A percentile compares a stretch with the other conserved stretches of the same genome.
phyloP scores from a whole-genome alignment of 2,113 vertebrate species.

The Macquaria ambigua region DNA sequence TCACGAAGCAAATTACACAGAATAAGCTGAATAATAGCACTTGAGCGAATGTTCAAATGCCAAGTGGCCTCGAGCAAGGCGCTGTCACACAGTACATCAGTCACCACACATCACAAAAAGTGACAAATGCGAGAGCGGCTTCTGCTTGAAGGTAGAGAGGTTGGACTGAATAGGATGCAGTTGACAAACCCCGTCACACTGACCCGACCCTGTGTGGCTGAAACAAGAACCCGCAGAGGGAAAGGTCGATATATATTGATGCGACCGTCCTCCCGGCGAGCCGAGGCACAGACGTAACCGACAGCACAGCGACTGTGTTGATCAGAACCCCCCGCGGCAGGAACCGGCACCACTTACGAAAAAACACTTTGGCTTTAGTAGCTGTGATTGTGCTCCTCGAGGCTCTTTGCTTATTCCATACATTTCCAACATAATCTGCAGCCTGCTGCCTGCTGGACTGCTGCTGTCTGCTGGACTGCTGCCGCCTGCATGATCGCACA shows the following conservation, averaged over 20 bases:
- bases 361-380: not conserved
- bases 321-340: conserved; percentile 10
- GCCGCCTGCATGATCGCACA: not conserved
- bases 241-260: conserved; percentile 53
- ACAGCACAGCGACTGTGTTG: conserved; percentile 21
- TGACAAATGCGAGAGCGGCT: not conserved
- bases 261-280: not conserved
- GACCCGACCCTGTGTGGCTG: conserved; percentile 25
- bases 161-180: not conserved
- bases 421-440: not conserved
- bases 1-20: not conserved
- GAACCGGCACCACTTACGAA: not conserved
- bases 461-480: not conserved
- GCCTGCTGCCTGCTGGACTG: not conserved
- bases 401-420: not conserved
- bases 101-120: not conserved
- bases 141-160: not conserved
- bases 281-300: not conserved
- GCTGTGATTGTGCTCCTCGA: not conserved
- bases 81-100: not conserved
- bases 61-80: not conserved
- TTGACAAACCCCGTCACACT: not conserved
- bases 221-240: conserved; percentile 19
- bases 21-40: not conserved
- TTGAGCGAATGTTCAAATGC: not conserved